These are phyloP conservation scores for Leptogaster cylindrica DNA, from an alignment of 2,888 invertebrate genomes.

Conservation along the genomic window DNA sequence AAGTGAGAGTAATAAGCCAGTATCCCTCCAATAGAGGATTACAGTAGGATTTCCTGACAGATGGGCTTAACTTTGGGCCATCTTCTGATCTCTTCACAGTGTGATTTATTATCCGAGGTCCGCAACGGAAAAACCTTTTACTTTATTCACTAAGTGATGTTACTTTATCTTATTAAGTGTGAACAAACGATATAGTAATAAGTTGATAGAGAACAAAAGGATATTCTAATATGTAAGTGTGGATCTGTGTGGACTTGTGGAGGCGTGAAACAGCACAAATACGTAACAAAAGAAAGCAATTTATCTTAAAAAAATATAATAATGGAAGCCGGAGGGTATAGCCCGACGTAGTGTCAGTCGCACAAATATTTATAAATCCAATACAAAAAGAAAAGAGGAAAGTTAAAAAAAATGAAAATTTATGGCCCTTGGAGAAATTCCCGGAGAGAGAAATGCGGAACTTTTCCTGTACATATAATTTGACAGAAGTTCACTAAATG, in stretches of 20 bases:
- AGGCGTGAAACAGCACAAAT: background rate
- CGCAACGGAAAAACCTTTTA: conserved; percentile 7
- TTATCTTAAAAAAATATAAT: conserved; percentile 31
- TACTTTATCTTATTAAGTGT: conserved; percentile 18
- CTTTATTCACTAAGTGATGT: conserved; percentile 28
- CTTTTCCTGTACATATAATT: conserved; percentile 34
- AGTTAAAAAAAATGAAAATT: conserved; percentile 32
- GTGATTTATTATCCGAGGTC: conserved; percentile 21
- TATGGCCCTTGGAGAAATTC: conserved; percentile 20
- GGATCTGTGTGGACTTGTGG: background rate
- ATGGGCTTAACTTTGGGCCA: conserved; percentile 21
- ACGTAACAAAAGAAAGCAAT: conserved; percentile 24
- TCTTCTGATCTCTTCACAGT: conserved; percentile 18
- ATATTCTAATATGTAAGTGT: conserved; percentile 17
- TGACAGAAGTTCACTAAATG: conserved; percentile 11
- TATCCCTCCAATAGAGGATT: background rate
- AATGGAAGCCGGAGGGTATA: background rate
- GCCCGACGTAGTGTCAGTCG: conserved; percentile 4
- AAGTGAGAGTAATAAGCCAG: background rate
- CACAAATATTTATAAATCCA: conserved; percentile 35
- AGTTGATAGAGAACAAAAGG: conserved; percentile 31
- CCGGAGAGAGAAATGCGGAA: conserved; percentile 1
- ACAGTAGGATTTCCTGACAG: background rate
- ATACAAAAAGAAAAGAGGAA: conserved; percentile 6
- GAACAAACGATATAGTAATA: conserved; percentile 35